phyloP scores from a whole-genome alignment of 2,888 invertebrate species.

The Melanostoma scalare region DNA sequence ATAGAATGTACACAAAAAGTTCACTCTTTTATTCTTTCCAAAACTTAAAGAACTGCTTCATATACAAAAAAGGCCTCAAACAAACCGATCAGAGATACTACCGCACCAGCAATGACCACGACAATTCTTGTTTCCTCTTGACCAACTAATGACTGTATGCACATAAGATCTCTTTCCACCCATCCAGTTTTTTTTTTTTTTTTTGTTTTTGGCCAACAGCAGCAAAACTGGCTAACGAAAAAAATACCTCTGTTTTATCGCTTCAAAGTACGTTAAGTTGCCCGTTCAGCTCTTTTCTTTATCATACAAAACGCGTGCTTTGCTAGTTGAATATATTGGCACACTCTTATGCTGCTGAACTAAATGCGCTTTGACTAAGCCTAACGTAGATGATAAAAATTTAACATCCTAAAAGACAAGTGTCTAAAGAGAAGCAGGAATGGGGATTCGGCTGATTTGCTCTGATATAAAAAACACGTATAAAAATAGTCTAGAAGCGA shows the following conservation, averaged over 20 bases:
- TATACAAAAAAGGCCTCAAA: constrained; percentile 3
- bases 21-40: not conserved
- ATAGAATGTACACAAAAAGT: not conserved
- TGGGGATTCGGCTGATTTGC: constrained; percentile 1
- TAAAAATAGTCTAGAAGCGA: constrained; percentile 31
- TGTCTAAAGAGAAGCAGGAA: constrained; percentile 17
- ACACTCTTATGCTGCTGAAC: constrained; percentile 59
- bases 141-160: constrained; percentile 61
- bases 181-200: constrained; percentile 42
- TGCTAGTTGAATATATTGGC: constrained; percentile 21
- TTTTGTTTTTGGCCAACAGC: constrained; percentile 42
- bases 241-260: constrained; percentile 29
- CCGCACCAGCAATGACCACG: constrained; percentile 61
- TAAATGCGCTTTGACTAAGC: constrained; percentile 40
- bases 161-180: constrained; percentile 40
- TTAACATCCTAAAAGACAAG: constrained; percentile 17
- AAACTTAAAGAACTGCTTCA: constrained; percentile 14
- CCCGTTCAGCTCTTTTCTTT: constrained; percentile 46
- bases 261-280: constrained; percentile 33
- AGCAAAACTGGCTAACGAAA: constrained; percentile 3
- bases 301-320: constrained; percentile 46
- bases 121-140: constrained; percentile 60
- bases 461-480: constrained; percentile 44
- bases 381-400: constrained; percentile 15
- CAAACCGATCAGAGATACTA: constrained; percentile 55